phyloP scores from a whole-genome alignment of 2,888 invertebrate species.

The Nemotelus nigrinus region DNA sequence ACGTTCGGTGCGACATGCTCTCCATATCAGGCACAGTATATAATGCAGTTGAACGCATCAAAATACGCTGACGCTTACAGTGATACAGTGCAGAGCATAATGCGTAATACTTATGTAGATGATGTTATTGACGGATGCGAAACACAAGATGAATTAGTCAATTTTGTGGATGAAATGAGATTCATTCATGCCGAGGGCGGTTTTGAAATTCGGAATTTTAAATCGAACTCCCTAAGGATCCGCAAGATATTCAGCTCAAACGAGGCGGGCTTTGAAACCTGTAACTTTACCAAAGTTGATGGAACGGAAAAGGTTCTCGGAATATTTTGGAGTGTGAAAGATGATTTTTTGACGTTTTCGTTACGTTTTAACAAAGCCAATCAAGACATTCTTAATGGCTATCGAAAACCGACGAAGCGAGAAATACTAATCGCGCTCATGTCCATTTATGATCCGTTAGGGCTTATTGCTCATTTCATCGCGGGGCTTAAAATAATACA shows the following conservation, averaged over 20 bases:
- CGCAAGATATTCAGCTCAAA: too few species aligned
- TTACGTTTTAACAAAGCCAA: not conserved
- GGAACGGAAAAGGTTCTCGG: too few species aligned
- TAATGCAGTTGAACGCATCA: not conserved
- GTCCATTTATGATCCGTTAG: too few species aligned
- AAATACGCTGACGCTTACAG: not conserved
- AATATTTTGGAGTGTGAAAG: not conserved
- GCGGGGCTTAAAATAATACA: too few species aligned
- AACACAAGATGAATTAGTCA: not conserved
- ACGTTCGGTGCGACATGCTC: not conserved
- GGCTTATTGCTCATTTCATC: too few species aligned
- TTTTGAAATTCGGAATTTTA: conserved; percentile 1
- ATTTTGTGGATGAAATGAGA: not conserved
- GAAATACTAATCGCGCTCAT: too few species aligned
- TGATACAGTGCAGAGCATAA: not conserved
- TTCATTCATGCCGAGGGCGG: not conserved
- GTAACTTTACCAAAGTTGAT: too few species aligned
- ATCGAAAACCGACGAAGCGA: too few species aligned
- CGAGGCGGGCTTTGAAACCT: too few species aligned
- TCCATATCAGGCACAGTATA: too few species aligned
- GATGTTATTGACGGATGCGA: not conserved
- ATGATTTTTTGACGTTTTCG: not conserved
- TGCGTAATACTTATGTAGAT: not conserved
- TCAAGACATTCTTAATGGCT: too few species aligned
- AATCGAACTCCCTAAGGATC: not conserved